Conservation (phyloP, 2,113 vertebrate species). For the Malurus cyaneus region DNA sequence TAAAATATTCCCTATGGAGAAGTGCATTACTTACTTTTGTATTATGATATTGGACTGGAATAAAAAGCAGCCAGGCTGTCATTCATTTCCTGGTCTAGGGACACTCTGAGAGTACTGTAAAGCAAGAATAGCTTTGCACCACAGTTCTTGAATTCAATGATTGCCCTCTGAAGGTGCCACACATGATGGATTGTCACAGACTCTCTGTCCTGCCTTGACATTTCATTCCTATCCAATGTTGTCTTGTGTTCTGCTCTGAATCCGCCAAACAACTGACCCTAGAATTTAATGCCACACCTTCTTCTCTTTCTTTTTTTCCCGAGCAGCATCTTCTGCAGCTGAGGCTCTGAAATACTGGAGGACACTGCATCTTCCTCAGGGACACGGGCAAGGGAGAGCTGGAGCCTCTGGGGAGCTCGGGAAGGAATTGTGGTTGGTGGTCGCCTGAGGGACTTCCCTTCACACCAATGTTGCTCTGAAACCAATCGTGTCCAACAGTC, state of each 20-base stretch:
- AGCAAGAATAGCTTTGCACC: conserved; percentile 1
- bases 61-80: neutral
- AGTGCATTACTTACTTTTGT: neutral
- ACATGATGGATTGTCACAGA: conserved; percentile 53
- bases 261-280: conserved; percentile 38
- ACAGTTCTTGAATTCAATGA: conserved; percentile 36
- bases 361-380: conserved; percentile 46
- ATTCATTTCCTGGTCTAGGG: neutral
- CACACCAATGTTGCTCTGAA: conserved; percentile 72
- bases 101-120: neutral
- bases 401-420: neutral
- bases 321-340: conserved; percentile 30
- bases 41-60: neutral
- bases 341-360: conserved; percentile 57
- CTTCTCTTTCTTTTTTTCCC: neutral
- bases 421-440: neutral
- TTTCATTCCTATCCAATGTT: conserved; percentile 33
- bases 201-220: conserved; percentile 55
- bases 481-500: neutral
- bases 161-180: conserved; percentile 48
- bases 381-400: neutral
- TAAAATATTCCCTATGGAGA: conserved; percentile 9
- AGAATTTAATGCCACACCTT: conserved; percentile 49
- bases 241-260: conserved; percentile 42
- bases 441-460: conserved; percentile 32